Evolutionary conservation across 1,140 invertebrate species (phyloP).

Genomic region (Lepidotrigona ventralis): DNA sequence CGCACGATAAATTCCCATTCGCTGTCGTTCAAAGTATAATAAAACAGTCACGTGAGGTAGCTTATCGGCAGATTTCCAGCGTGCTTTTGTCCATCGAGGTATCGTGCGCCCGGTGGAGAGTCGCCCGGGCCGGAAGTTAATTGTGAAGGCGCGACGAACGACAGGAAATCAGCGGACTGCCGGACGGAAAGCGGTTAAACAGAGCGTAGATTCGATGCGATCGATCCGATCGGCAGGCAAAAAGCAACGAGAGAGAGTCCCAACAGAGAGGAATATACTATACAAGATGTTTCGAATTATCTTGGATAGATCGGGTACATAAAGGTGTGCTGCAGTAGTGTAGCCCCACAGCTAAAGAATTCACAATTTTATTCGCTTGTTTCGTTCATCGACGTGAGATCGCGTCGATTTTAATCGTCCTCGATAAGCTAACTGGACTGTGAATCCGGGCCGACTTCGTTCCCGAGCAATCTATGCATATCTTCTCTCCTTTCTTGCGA

Average conservation of each 20-base stretch:
- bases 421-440: constrained; percentile 46
- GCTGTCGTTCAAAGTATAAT: background rate
- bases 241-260: background rate
- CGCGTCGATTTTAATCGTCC: constrained; percentile 27
- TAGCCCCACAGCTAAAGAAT: background rate
- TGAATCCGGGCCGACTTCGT: constrained; percentile 44
- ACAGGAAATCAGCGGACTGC: constrained; percentile 57
- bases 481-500: constrained; percentile 1
- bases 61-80: background rate
- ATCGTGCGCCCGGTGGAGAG: constrained; percentile 14
- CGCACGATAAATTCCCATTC: background rate
- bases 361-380: constrained; percentile 21
- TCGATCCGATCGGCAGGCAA: constrained; percentile 18
- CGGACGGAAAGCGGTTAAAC: constrained; percentile 66
- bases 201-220: constrained; percentile 52
- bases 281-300: constrained; percentile 21
- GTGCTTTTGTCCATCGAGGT: constrained; percentile 45
- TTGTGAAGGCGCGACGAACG: constrained; percentile 54
- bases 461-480: constrained; percentile 18
- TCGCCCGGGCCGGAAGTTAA: constrained; percentile 54
- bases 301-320: background rate
- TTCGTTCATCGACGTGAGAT: constrained; percentile 13
- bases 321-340: too few species aligned
- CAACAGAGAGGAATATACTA: background rate
- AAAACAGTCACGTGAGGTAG: background rate